Evolutionary conservation across 2,888 invertebrate species (phyloP), one percentile per base, ranked within the genome.

Genomic region (Bombylius discolor): DNA sequence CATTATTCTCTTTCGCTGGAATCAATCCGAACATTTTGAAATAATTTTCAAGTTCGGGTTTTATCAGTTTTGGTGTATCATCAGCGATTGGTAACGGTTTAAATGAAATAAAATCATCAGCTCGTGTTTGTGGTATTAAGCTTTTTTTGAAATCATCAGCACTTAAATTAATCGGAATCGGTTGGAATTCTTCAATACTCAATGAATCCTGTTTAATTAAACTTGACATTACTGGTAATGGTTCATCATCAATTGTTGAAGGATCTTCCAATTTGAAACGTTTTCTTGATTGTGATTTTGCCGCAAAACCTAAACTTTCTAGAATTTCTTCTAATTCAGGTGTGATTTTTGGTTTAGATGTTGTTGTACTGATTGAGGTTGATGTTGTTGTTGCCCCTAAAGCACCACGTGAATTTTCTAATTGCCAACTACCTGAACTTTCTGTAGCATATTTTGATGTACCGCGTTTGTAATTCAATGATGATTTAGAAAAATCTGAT

Each of bases 11-110:
- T 58, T 68, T 13, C 63, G 64, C 68, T 39, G 72, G 73, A 0
- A 75, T 66, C 42, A 76, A 70, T 14, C 77, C 77, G 49, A 74
- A 76, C 12, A 71, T 65, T 4, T 72, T 71, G 3, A 73, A 63
- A 55, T 73, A 70, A 7, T 68, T 68, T 58, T 75, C 74, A 4
- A 76, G 64, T 36, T 73, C 73, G 5, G 70, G 69, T 53, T 72
- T 67, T 1, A 67, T 65, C n/a, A 57, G 57, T 32, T 47, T 23
- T 4, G 69, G 65, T 59, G 69, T 63, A 57, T 71, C 67, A 53
- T 70, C 70, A 12, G 68, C 68, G 14, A 71, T 69, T 52, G 72
- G 72, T 4, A 75, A 60, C 0, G 74, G 75, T 58, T 75, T 74
- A 53, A 76, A 76, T 54, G 68, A 67, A 8, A 66, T 63, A 57